Evolutionary conservation across 2,113 vertebrate genomes (phyloP), one percentile per base, ranked within the genome.

Genomic region (Ciconia boyciana): DNA sequence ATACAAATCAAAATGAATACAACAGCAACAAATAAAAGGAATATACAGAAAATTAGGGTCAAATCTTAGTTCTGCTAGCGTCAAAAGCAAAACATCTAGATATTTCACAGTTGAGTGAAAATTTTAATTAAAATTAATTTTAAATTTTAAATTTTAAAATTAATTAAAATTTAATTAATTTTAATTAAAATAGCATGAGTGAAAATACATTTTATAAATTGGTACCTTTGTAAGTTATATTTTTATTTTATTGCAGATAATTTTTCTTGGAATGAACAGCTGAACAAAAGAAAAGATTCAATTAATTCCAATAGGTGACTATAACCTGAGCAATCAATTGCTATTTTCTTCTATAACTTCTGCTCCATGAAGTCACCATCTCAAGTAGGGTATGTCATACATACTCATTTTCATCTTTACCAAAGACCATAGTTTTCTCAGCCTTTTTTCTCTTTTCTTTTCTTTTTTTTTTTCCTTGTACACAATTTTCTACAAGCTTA

Each of bases 401-500:
- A 14, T 29, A 71, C 2, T 6, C 7, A 10, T 84, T 75, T 78
- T 82, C 32, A 71, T 60, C 10, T 64, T 93, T 62, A 64, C 25
- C 6, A 78, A 68, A 82, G 54, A 78, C 14, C 9, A 11, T 7
- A 25, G 21, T 44, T 87, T 83, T 71, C 8, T 51, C 4, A 57
- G 4, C 5, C 10, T 72, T 72, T 62, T 44, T 29, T 39, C 13
- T n/a, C 15, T 32, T 1, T 9, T 9, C 43, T 9, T 32, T 31
- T 31, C 29, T 12, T 24, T 3, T n/a, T 55, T 39, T 2, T 24
- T 43, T 11, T 28, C 1, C 1, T 16, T 13, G 5, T 41, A 60
- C 11, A 20, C 4, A 51, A 9, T 93, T 75, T 93, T 75, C 20
- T 88, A 60, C 41, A 61, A 44, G 26, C 16, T 82, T 68, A 49